Conservation (phyloP, 2,888 invertebrate species). For the Axea sp. region DNA sequence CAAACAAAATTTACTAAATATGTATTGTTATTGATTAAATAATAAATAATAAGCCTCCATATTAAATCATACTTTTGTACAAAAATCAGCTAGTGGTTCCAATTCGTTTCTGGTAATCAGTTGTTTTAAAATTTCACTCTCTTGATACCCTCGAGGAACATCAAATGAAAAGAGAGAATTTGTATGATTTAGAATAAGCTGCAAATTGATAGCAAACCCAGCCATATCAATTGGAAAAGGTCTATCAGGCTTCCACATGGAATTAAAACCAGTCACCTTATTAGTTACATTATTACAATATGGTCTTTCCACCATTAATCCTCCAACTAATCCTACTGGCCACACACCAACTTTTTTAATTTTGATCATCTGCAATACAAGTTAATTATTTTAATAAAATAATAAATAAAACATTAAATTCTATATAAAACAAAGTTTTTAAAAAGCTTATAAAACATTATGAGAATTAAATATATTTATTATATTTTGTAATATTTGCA, state of each 20-base stretch:
- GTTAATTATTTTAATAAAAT: conserved; percentile 1
- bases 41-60: background rate
- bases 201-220: conserved; percentile 93
- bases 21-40: no score
- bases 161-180: conserved; percentile 90
- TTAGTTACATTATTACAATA: conserved; percentile 84
- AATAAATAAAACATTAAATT: no score
- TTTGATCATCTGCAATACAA: conserved; percentile 85
- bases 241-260: conserved; percentile 93
- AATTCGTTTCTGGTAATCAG: conserved; percentile 87
- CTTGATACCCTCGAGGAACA: conserved; percentile 93
- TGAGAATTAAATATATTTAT: no score
- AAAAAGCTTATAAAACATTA: no score
- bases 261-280: conserved; percentile 84
- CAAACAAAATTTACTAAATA: no score
- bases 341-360: conserved; percentile 93
- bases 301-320: conserved; percentile 95
- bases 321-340: conserved; percentile 98
- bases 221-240: conserved; percentile 99
- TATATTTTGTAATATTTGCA: no score
- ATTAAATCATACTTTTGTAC: conserved; percentile 86
- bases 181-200: conserved; percentile 85
- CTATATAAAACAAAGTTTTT: no score
- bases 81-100: conserved; percentile 94
- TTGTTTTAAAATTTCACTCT: conserved; percentile 89